A percentile compares a stretch with the other conserved stretches of the same genome.
Conservation (phyloP, 2,113 vertebrate genomes). For the Zonotrichia leucophrys region DNA sequence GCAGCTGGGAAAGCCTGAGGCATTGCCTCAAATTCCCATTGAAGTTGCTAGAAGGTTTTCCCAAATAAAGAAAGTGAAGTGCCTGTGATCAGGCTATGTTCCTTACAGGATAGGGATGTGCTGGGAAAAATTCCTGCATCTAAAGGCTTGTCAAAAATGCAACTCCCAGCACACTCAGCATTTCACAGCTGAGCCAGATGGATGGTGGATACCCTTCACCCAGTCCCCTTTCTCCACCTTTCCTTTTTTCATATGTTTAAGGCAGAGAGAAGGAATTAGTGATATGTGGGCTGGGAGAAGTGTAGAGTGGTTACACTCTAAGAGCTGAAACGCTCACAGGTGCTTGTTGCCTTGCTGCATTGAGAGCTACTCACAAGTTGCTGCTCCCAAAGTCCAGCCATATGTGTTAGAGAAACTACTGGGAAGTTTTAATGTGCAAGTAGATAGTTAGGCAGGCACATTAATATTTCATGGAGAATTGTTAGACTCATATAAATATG, state of each 20-base stretch:
- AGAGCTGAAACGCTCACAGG: neutral
- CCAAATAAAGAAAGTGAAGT: neutral
- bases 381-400: neutral
- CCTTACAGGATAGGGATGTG: neutral
- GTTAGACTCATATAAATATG: conserved; percentile 13
- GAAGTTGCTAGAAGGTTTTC: neutral
- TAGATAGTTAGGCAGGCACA: neutral
- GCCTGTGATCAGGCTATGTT: neutral
- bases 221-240: neutral
- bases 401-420: neutral
- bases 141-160: neutral
- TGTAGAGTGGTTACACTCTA: neutral
- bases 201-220: neutral
- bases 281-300: neutral
- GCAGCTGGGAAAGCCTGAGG: neutral
- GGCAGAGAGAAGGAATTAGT: neutral
- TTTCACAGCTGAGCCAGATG: neutral
- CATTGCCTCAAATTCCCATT: neutral
- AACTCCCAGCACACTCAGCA: neutral
- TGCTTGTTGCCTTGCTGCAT: neutral
- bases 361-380: neutral
- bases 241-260: neutral
- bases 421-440: neutral
- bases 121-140: neutral
- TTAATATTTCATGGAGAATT: conserved; percentile 30